Conservation (phyloP, 2,797 vertebrate species). For the Ispidina lecontei region DNA sequence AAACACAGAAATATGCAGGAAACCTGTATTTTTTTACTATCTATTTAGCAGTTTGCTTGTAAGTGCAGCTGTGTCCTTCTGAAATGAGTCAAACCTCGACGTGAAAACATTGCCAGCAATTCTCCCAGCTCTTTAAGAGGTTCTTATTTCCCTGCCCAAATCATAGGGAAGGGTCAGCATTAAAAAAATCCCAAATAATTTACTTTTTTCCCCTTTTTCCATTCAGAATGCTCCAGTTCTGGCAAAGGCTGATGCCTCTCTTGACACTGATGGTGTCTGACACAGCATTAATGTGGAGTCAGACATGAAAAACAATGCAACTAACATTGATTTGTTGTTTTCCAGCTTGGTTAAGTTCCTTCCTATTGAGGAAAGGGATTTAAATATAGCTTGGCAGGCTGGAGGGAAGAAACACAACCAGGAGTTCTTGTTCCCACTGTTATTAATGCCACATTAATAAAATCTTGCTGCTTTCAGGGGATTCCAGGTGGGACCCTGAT, state of each 20-base stretch:
- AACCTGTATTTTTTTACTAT: neutral
- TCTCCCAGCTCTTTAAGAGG: neutral
- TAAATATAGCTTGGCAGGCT: neutral
- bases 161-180: neutral
- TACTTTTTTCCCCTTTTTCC: neutral
- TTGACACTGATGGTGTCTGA: slow-evolving; percentile 50
- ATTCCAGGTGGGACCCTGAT: neutral
- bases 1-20: neutral
- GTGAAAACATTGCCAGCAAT: neutral
- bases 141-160: neutral
- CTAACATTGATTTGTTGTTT: slow-evolving; percentile 62
- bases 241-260: neutral
- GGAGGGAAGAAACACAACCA: neutral
- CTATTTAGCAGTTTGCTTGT: neutral
- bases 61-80: neutral
- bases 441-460: neutral
- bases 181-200: neutral
- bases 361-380: neutral
- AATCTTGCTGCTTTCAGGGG: neutral
- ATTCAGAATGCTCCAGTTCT: neutral
- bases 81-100: neutral
- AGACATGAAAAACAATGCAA: slow-evolving; percentile 60
- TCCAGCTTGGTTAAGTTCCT: slow-evolving; percentile 53
- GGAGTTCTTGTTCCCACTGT: neutral
- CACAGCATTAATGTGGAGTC: slow-evolving; percentile 53